phyloP scores from a whole-genome alignment of 2,113 vertebrate genomes.

The Dicrurus megarhynchus region DNA sequence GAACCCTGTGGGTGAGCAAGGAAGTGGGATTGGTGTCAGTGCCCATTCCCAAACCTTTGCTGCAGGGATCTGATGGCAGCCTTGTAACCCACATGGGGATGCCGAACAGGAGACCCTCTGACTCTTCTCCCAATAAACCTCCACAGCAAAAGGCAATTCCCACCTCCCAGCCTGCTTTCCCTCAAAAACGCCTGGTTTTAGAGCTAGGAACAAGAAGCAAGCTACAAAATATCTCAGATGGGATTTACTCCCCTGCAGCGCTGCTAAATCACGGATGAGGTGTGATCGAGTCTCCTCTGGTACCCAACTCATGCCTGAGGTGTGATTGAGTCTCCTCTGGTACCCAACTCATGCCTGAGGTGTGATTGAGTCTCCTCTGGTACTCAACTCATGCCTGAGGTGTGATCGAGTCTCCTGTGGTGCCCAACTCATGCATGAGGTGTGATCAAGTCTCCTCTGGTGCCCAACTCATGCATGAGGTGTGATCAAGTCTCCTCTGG shows the following conservation, averaged over 20 bases:
- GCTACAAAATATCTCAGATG: accelerated
- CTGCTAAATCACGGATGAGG: neutral
- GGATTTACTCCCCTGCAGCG: neutral
- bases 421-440: neutral
- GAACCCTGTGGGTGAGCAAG: neutral
- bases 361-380: neutral
- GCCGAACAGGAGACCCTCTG: neutral
- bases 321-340: neutral
- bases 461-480: neutral
- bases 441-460: neutral
- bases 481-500: neutral
- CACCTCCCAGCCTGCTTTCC: neutral
- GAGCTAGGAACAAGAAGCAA: neutral
- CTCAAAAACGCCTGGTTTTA: accelerated
- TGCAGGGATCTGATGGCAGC: neutral
- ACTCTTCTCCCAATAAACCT: neutral
- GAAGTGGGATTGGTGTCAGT: neutral
- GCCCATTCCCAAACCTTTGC: neutral
- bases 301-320: neutral
- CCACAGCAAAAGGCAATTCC: neutral
- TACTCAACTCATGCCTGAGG: no score
- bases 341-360: no score
- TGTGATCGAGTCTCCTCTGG: neutral
- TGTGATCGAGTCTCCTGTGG: neutral
- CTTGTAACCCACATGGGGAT: neutral